phyloP scores from a whole-genome alignment of 2,797 vertebrate genomes.

The Chromobotia macracanthus region DNA sequence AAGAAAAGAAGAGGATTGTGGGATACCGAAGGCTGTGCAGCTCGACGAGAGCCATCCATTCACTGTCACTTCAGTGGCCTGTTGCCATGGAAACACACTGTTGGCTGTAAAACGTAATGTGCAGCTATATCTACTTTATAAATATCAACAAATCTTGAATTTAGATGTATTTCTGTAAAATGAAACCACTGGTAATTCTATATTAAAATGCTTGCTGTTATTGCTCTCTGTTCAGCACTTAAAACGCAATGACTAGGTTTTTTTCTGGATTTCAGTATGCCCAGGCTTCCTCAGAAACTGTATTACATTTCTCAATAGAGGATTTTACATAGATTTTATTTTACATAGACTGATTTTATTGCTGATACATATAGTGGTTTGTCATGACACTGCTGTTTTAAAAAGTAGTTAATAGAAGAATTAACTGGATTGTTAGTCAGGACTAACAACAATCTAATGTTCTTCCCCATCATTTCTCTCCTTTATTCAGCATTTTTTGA shows the following conservation, averaged over 20 bases:
- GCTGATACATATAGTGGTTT: not conserved
- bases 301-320: not conserved
- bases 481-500: slow-evolving; percentile 77
- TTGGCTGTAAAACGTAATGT: slow-evolving; percentile 94
- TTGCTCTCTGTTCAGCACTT: not conserved
- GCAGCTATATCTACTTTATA: not conserved
- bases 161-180: not conserved
- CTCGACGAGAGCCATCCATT: slow-evolving; percentile 90
- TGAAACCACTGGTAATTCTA: not conserved
- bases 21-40: slow-evolving; percentile 85
- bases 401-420: not conserved
- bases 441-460: not conserved
- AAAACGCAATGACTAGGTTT: not conserved
- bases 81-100: slow-evolving; percentile 97
- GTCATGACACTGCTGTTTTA: not conserved
- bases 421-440: not conserved
- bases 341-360: not conserved
- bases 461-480: slow-evolving; percentile 36
- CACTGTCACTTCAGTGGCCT: slow-evolving; percentile 91
- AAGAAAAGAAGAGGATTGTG: slow-evolving; percentile 90
- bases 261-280: not conserved
- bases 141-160: slow-evolving; percentile 7
- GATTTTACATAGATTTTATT: not conserved
- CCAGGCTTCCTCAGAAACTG: not conserved
- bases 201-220: slow-evolving; percentile 1